phyloP scores from a whole-genome alignment of 2,888 invertebrate species.

The Meiosimyza decipiens region DNA sequence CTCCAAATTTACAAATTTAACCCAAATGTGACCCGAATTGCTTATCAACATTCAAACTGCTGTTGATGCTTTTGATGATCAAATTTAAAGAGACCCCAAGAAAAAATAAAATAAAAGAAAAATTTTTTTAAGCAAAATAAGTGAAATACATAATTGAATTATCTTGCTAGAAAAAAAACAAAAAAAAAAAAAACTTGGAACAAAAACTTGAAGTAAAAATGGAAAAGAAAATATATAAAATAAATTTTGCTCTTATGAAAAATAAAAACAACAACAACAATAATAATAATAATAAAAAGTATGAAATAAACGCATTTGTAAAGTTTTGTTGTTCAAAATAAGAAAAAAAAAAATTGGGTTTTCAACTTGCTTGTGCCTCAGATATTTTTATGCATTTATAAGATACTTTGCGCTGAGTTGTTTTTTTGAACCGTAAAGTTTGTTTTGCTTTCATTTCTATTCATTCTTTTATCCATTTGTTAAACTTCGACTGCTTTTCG shows the following conservation, averaged over 20 bases:
- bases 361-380: neutral
- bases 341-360: too few relatives aligned
- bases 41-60: conserved; percentile 7
- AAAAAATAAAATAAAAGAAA: too few relatives aligned
- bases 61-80: too few relatives aligned
- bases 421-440: conserved; percentile 26
- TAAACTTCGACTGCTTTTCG: conserved; percentile 37
- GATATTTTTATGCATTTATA: conserved; percentile 10
- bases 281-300: neutral
- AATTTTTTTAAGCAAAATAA: neutral
- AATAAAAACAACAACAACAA: neutral
- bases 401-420: conserved; percentile 22
- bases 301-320: conserved; percentile 45
- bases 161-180: conserved; percentile 27
- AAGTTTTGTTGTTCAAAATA: conserved; percentile 39
- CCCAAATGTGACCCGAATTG: conserved; percentile 27
- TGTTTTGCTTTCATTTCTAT: conserved; percentile 20
- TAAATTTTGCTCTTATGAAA: neutral
- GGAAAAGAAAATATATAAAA: too few relatives aligned
- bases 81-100: too few relatives aligned
- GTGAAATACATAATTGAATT: conserved; percentile 37
- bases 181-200: neutral
- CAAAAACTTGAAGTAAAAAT: too few relatives aligned
- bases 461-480: conserved; percentile 28
- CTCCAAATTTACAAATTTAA: conserved; percentile 2